Evolutionary conservation across 2,113 vertebrate genomes (phyloP).

Genomic region (Eclectus roratus): DNA sequence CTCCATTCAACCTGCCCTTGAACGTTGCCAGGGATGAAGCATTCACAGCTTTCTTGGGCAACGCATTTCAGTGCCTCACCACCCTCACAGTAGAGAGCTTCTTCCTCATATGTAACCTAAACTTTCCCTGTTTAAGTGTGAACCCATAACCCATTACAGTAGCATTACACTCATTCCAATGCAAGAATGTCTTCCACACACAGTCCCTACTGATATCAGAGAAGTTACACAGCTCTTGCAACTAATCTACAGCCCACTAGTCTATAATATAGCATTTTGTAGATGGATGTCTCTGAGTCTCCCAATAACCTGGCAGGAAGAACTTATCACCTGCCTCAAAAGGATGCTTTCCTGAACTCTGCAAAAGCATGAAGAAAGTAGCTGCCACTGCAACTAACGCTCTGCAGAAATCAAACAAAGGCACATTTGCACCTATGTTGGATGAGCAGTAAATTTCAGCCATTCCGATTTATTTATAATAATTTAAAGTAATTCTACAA

Average conservation of each 20-base stretch:
- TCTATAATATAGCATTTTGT: accelerated
- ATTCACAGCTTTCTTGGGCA: not conserved
- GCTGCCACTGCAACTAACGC: not conserved
- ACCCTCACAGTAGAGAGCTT: not conserved
- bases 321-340: not conserved
- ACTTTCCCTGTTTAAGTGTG: not conserved
- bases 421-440: accelerated
- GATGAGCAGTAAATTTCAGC: not conserved
- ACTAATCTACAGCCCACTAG: not conserved
- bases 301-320: not conserved
- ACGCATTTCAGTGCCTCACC: not conserved
- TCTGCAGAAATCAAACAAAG: accelerated
- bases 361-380: accelerated
- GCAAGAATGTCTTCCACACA: not conserved
- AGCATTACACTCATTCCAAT: not conserved
- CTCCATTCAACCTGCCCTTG: not conserved
- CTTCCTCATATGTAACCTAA: not conserved
- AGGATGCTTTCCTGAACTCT: not conserved
- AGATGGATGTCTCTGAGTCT: accelerated
- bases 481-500: not conserved
- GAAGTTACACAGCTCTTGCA: accelerated
- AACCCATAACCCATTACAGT: not conserved
- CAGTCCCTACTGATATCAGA: not conserved
- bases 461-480: not conserved
- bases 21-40: not conserved